Conservation (phyloP, 2,113 vertebrate species). For the Numida meleagris region DNA sequence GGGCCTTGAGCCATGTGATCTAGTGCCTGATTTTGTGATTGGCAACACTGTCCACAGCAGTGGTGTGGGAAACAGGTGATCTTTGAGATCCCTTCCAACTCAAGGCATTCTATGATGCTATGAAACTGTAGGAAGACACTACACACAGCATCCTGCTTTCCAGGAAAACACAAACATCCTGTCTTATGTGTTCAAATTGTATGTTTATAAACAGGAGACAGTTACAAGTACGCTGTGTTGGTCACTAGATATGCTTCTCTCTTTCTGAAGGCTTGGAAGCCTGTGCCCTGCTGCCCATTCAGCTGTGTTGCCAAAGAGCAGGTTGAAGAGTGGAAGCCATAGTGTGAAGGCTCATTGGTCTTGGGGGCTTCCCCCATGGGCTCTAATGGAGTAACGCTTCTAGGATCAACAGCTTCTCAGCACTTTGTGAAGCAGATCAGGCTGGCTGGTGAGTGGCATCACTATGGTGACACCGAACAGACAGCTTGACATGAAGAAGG, state of each 20-base stretch:
- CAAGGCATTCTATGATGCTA: too few species aligned
- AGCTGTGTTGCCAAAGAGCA: not conserved
- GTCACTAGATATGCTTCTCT: not conserved
- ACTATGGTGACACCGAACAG: not conserved
- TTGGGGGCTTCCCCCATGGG: not conserved
- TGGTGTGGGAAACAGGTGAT: too few species aligned
- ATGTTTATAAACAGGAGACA: not conserved
- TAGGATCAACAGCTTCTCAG: not conserved
- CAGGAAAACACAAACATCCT: not conserved
- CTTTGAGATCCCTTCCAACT: too few species aligned
- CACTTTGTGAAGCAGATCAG: not conserved
- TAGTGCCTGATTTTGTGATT: too few species aligned
- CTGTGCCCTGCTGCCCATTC: accelerated
- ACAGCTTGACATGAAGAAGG: not conserved
- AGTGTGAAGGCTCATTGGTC: not conserved
- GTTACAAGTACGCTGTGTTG: not conserved
- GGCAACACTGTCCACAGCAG: too few species aligned
- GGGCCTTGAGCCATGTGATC: too few species aligned
- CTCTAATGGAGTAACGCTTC: not conserved
- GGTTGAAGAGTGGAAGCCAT: not conserved
- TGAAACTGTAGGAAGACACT: not conserved
- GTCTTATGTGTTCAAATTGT: not conserved
- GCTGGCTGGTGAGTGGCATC: not conserved
- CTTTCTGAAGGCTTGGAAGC: not conserved
- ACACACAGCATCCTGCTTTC: not conserved